A percentile compares a stretch with the other conserved stretches of the same genome.
These are phyloP conservation scores for Ephestia elutella DNA, from an alignment of 1,140 invertebrate species.

Conservation along the genomic window DNA sequence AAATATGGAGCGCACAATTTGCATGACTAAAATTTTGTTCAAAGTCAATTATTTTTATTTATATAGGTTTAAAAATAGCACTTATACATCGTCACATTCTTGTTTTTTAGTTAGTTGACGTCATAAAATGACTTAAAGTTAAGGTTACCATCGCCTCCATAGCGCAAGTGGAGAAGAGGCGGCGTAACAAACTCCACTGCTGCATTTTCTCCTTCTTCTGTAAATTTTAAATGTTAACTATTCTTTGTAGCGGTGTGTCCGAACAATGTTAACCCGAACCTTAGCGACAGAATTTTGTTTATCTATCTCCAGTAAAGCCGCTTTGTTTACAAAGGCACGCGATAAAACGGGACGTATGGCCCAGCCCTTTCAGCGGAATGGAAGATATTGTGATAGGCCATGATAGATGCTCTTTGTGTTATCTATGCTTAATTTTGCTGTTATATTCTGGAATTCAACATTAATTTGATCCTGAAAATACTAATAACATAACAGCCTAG, in stretches of 20 bases:
- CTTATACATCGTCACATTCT: no score
- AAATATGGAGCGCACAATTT: no score
- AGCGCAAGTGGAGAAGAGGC: no score
- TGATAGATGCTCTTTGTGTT: conserved; percentile 7
- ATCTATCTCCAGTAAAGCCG: conserved; percentile 31
- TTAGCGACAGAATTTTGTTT: conserved; percentile 36
- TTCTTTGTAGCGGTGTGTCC: conserved; percentile 13
- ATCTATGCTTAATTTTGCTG: not conserved
- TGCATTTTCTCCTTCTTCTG: no score
- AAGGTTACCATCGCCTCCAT: no score
- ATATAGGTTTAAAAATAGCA: no score
- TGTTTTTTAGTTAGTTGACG: no score
- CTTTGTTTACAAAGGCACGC: conserved; percentile 38
- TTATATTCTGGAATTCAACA: not conserved
- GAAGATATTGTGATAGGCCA: conserved; percentile 8
- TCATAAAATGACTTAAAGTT: no score
- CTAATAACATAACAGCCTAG: no score
- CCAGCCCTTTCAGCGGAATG: conserved; percentile 12
- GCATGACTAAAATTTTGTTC: no score
- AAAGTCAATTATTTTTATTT: no score
- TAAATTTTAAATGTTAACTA: not conserved
- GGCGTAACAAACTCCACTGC: no score
- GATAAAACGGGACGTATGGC: conserved; percentile 31
- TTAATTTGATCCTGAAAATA: not conserved
- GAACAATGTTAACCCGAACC: conserved; percentile 26